Conservation (phyloP, 2,888 invertebrate genomes). For the Agrochola macilenta region DNA sequence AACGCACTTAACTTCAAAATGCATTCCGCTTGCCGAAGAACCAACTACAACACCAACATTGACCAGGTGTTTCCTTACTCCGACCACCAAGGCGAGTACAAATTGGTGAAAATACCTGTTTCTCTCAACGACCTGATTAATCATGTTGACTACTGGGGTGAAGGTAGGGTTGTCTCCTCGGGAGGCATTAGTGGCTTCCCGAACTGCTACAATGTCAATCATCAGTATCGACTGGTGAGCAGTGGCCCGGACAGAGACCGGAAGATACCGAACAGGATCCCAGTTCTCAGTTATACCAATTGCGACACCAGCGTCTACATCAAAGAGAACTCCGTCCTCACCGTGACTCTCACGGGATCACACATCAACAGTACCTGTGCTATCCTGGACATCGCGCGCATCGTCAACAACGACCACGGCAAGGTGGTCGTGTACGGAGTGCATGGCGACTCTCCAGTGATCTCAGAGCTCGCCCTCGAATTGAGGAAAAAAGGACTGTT, state of each 20-base stretch:
- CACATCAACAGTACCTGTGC: constrained; percentile 70
- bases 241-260: constrained; percentile 67
- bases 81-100: constrained; percentile 71
- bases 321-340: constrained; percentile 68
- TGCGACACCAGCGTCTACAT: constrained; percentile 73
- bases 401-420: constrained; percentile 67
- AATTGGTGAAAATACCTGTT: constrained; percentile 69
- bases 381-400: constrained; percentile 69
- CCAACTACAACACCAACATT: constrained; percentile 68
- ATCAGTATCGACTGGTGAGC: constrained; percentile 69
- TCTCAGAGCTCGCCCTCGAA: too few species aligned
- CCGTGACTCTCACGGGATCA: constrained; percentile 70
- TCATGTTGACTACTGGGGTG: constrained; percentile 77
- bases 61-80: constrained; percentile 73
- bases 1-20: too few species aligned
- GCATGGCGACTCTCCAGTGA: too few species aligned
- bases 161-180: constrained; percentile 65
- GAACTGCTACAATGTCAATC: constrained; percentile 66
- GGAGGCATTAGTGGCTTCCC: constrained; percentile 34
- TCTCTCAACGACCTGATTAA: constrained; percentile 54
- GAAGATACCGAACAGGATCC: constrained; percentile 75
- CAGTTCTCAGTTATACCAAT: constrained; percentile 66
- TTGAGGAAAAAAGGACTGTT: too few species aligned
- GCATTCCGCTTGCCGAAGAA: too few species aligned
- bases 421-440: too few species aligned